These are phyloP conservation scores for Drosophila bunnanda DNA, from an alignment of 2,888 invertebrate species.

Conservation along the genomic window DNA sequence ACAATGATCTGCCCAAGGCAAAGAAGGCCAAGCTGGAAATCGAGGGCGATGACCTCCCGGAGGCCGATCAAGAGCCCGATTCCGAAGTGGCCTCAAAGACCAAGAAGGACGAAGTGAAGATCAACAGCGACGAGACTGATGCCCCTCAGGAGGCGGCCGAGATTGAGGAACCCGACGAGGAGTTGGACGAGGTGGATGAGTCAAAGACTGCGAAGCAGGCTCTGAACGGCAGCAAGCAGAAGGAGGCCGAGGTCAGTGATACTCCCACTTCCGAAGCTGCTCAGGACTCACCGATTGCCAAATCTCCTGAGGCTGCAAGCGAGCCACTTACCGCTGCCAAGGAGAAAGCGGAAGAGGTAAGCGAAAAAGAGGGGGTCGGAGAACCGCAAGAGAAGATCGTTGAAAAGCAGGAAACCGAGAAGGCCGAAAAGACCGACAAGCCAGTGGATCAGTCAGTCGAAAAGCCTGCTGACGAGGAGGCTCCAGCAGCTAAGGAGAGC, in stretches of 20 bases:
- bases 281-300: conserved; percentile 7
- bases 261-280: background rate
- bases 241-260: conserved; percentile 19
- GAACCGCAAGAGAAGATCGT: conserved; percentile 52
- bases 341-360: conserved; percentile 13
- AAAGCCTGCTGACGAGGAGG: conserved; percentile 10
- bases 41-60: conserved; percentile 55
- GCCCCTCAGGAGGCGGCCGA: conserved; percentile 31
- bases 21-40: conserved; percentile 83
- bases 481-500: conserved; percentile 11
- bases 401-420: conserved; percentile 66
- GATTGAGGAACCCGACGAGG: conserved; percentile 63
- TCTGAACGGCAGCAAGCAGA: conserved; percentile 38
- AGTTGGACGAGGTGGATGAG: conserved; percentile 38
- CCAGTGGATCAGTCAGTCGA: conserved; percentile 39
- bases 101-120: conserved; percentile 49
- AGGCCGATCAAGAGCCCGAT: conserved; percentile 22
- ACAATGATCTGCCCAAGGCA: conserved; percentile 85
- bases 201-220: conserved; percentile 41
- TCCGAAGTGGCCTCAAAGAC: conserved; percentile 27
- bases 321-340: conserved; percentile 1
- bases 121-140: conserved; percentile 47
- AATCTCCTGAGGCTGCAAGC: conserved; percentile 14
- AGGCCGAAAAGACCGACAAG: conserved; percentile 43
- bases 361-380: conserved; percentile 16